A percentile compares a stretch with the other conserved stretches of the same genome.
Evolutionary conservation across 2,113 vertebrate species (phyloP).

Genomic region (Paracyprichromis sp.): DNA sequence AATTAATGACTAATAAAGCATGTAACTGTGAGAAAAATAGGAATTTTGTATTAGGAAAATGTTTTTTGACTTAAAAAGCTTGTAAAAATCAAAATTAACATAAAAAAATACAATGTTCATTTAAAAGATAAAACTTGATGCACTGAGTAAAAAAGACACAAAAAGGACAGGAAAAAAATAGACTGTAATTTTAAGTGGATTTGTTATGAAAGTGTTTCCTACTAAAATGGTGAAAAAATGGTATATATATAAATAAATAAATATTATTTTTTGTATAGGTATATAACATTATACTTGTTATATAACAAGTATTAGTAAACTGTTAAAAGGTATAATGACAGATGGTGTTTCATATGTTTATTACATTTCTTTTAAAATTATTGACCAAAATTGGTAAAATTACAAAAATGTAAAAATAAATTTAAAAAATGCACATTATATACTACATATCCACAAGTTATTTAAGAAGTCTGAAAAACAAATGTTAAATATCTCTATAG

Average conservation of each 20-base stretch:
- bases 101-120: accelerated
- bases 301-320: not conserved
- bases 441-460: not conserved
- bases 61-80: not conserved
- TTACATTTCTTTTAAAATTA: not conserved
- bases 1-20: not conserved
- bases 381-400: not conserved
- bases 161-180: not conserved
- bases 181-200: not conserved
- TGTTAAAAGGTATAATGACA: not conserved
- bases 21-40: not conserved
- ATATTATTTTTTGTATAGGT: not conserved
- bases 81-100: not conserved
- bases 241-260: accelerated
- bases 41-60: not conserved
- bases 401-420: not conserved
- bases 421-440: accelerated
- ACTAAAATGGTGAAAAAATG: not conserved
- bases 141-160: not conserved
- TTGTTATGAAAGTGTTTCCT: not conserved
- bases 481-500: not conserved
- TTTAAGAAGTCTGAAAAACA: not conserved
- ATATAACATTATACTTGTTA: not conserved
- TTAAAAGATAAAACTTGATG: not conserved
- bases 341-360: not conserved